Percentiles rank a stretch among this genome's conserved stretches.
phyloP scores from a whole-genome alignment of 2,888 invertebrate genomes.

The Stenolophus ochropezus region DNA sequence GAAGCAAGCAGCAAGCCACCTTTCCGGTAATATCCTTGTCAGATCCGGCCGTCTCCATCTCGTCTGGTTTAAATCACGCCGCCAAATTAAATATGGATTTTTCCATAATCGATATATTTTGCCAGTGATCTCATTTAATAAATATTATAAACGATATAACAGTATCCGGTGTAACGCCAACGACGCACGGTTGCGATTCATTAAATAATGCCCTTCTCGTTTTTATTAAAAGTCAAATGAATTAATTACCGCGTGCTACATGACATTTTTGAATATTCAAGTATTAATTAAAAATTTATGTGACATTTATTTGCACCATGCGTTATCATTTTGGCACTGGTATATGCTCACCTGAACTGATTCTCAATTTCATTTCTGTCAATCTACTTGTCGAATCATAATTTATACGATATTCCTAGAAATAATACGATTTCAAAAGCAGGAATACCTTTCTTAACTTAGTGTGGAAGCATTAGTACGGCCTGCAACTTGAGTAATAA shows the following conservation, averaged over 20 bases:
- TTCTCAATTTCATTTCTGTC: no score
- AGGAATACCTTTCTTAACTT: no score
- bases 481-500: no score
- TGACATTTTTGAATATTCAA: constrained; percentile 27
- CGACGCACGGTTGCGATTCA: background rate
- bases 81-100: constrained; percentile 53
- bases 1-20: background rate
- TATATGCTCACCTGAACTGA: background rate
- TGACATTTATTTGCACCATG: background rate
- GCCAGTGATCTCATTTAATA: constrained; percentile 53
- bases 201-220: constrained; percentile 32
- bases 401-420: no score
- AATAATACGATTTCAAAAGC: no score
- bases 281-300: constrained; percentile 37
- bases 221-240: constrained; percentile 34
- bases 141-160: constrained; percentile 45
- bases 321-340: background rate
- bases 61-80: constrained; percentile 15
- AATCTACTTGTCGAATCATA: no score
- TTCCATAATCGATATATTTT: constrained; percentile 47
- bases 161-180: background rate
- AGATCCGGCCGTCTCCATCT: background rate
- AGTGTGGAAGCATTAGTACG: no score
- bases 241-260: constrained; percentile 20
- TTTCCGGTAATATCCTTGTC: background rate